Evolutionary conservation across 2,113 vertebrate species (phyloP).

Genomic region (Pongo abelii): DNA sequence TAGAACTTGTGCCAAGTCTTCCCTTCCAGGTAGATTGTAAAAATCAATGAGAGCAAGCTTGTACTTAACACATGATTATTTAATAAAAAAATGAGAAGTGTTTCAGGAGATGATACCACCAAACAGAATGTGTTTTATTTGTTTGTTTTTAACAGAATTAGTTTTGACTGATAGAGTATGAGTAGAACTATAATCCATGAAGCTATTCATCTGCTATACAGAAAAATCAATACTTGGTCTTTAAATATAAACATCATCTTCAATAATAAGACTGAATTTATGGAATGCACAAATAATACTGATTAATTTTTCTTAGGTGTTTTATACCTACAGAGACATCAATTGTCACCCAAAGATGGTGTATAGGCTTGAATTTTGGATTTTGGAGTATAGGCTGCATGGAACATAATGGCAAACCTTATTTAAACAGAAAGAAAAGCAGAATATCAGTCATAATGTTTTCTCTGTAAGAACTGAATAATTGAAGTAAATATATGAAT

Average conservation of each 20-base stretch:
- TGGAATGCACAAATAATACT: neutral
- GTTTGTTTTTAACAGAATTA: neutral
- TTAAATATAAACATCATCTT: neutral
- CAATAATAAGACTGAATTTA: neutral
- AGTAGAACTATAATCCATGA: neutral
- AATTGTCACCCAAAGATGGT: neutral
- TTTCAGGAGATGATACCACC: neutral
- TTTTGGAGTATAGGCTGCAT: neutral
- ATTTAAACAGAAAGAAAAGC: constrained; percentile 18
- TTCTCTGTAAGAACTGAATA: neutral
- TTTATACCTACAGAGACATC: neutral
- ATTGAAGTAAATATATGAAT: neutral
- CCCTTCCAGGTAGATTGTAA: neutral
- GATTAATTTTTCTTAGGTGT: neutral
- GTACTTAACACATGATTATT: neutral
- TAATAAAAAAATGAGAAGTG: neutral
- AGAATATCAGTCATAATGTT: neutral
- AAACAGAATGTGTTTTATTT: neutral
- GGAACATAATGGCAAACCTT: neutral
- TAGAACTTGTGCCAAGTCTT: neutral
- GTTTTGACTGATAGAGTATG: neutral
- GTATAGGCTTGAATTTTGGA: neutral
- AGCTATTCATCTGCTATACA: neutral
- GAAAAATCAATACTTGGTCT: neutral
- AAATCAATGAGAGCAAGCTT: neutral